Evolutionary conservation across 2,113 vertebrate genomes (phyloP).

Genomic region (Corapipo altera): DNA sequence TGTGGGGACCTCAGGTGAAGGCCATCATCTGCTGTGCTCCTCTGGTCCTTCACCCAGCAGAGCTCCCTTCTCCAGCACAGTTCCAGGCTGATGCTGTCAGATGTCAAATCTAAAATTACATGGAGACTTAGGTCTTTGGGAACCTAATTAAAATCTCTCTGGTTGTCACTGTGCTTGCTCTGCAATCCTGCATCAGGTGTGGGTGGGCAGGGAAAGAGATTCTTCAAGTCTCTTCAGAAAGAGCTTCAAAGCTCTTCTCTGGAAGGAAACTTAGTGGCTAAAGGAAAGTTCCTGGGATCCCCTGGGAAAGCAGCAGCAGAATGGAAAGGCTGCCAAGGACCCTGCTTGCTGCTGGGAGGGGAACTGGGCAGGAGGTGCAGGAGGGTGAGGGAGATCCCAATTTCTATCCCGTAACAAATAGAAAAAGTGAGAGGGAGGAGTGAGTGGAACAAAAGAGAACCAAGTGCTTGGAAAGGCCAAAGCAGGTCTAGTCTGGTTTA

Average conservation of each 20-base stretch:
- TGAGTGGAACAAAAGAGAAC: background rate
- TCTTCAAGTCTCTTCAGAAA: background rate
- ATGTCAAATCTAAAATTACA: background rate
- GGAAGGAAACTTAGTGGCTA: background rate
- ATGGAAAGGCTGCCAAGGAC: background rate
- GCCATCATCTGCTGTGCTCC: background rate
- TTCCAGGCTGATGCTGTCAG: background rate
- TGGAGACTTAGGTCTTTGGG: background rate
- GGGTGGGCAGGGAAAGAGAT: background rate
- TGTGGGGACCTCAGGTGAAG: background rate
- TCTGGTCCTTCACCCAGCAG: background rate
- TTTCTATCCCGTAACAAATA: background rate
- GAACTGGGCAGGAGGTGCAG: background rate
- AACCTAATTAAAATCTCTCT: background rate
- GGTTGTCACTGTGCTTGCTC: background rate
- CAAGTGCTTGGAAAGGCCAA: background rate
- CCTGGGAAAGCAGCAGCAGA: background rate
- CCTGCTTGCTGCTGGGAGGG: background rate
- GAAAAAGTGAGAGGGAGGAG: background rate
- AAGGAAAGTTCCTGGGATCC: background rate
- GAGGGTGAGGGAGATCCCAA: background rate
- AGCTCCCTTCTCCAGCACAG: background rate
- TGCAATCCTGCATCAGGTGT: rapidly evolving
- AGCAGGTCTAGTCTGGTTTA: background rate
- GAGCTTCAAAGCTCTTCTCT: background rate